Evolutionary conservation across 1,140 invertebrate genomes (phyloP).

Genomic region (Hetaerina americana): DNA sequence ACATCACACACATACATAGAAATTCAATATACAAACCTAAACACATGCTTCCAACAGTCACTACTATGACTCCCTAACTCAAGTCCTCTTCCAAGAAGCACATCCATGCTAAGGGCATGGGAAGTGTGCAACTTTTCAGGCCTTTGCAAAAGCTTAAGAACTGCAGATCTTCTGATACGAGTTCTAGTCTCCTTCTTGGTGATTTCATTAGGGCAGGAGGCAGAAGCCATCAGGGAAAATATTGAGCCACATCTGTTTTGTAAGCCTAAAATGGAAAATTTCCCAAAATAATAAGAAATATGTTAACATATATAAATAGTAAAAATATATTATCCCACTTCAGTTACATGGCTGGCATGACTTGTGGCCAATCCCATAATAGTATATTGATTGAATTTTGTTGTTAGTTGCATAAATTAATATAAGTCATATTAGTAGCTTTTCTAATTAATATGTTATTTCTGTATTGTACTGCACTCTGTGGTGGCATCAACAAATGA

Average conservation of each 20-base stretch:
- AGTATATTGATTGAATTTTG: too few species aligned
- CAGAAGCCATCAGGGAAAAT: slow-evolving; percentile 60
- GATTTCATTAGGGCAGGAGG: slow-evolving; percentile 49
- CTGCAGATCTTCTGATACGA: slow-evolving; percentile 51
- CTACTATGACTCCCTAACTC: slow-evolving; percentile 81
- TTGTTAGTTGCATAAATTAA: too few species aligned
- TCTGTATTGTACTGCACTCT: too few species aligned
- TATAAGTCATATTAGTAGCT: too few species aligned
- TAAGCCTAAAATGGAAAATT: slow-evolving; percentile 38
- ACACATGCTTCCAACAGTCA: slow-evolving; percentile 88
- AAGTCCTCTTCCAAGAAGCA: slow-evolving; percentile 61
- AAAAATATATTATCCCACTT: too few species aligned
- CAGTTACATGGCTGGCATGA: too few species aligned
- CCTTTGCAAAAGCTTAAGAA: slow-evolving; percentile 17
- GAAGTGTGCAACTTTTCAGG: slow-evolving; percentile 44
- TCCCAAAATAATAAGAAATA: too few species aligned
- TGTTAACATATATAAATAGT: too few species aligned
- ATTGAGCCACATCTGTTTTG: slow-evolving; percentile 75
- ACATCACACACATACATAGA: neutral
- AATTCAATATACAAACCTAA: slow-evolving; percentile 42
- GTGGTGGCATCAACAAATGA: too few species aligned
- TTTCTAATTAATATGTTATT: too few species aligned
- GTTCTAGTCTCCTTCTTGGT: slow-evolving; percentile 32
- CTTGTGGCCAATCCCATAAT: too few species aligned
- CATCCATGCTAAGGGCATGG: slow-evolving; percentile 81